Percentiles rank a stretch among this genome's conserved stretches.
These are phyloP conservation scores for Zapus hudsonius DNA, from an alignment of 2,113 vertebrate genomes.

Conservation along the genomic window DNA sequence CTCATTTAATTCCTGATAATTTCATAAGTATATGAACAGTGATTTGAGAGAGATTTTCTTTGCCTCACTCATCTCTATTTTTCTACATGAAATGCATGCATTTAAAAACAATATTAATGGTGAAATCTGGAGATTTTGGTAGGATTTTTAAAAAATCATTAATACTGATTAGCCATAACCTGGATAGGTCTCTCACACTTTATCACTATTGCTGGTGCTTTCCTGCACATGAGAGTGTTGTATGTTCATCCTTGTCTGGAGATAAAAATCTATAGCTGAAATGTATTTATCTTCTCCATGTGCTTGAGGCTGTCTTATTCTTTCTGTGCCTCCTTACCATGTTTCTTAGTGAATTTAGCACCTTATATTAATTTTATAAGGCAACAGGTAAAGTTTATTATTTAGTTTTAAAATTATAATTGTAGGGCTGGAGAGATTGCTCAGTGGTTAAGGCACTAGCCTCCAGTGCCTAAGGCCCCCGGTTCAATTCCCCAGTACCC, in stretches of 20 bases:
- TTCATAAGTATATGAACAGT: neutral
- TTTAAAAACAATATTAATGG: constrained; percentile 22
- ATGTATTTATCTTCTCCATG: neutral
- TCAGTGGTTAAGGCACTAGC: too few relatives aligned
- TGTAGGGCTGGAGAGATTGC: too few relatives aligned
- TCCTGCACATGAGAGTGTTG: neutral
- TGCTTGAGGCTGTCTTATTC: neutral
- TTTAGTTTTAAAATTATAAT: too few relatives aligned
- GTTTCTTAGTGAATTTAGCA: constrained; percentile 8
- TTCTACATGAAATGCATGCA: neutral
- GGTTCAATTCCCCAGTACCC: too few relatives aligned
- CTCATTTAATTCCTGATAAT: neutral
- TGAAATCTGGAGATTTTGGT: neutral
- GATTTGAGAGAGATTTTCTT: constrained; percentile 27
- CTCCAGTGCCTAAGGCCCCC: too few relatives aligned
- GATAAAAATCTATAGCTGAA: neutral
- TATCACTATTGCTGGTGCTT: neutral
- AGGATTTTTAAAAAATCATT: neutral
- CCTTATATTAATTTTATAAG: neutral
- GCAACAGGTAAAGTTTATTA: too few relatives aligned
- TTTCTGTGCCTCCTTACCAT: neutral
- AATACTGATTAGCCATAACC: neutral
- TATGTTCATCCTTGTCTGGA: constrained; percentile 7
- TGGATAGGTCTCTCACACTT: neutral
- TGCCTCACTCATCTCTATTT: constrained; percentile 15